These are phyloP conservation scores for Macroglossus sobrinus DNA, from an alignment of 2,113 vertebrate species.

Conservation along the genomic window DNA sequence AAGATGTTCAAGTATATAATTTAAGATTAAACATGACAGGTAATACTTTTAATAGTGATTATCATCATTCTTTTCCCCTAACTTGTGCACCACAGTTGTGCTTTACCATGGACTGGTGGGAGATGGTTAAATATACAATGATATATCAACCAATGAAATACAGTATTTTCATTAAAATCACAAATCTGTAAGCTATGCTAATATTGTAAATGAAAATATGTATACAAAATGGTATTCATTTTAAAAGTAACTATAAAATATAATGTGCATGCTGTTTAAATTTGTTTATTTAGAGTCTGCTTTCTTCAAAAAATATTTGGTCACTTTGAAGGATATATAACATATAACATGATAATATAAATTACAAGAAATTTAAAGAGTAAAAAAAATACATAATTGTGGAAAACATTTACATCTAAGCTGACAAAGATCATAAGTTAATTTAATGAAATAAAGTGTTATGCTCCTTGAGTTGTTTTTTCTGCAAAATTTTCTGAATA, in stretches of 20 bases:
- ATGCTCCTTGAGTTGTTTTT: not conserved
- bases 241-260: not conserved
- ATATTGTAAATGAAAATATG: not conserved
- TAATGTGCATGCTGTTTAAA: not conserved
- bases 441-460: slow-evolving; percentile 25
- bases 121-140: not conserved
- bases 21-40: not conserved
- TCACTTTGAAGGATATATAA: not conserved
- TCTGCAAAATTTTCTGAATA: not conserved
- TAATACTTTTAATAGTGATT: not conserved
- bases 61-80: not conserved
- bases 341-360: not conserved
- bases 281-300: not conserved
- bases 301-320: not conserved
- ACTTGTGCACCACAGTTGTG: not conserved
- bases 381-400: not conserved
- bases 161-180: not conserved
- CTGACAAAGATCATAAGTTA: not conserved
- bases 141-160: not conserved
- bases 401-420: not conserved
- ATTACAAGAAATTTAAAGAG: not conserved
- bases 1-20: not conserved
- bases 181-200: not conserved
- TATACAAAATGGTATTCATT: not conserved
- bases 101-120: not conserved